Evolutionary conservation across 2,888 invertebrate species (phyloP).

Genomic region (Parascotia fuliginaria): DNA sequence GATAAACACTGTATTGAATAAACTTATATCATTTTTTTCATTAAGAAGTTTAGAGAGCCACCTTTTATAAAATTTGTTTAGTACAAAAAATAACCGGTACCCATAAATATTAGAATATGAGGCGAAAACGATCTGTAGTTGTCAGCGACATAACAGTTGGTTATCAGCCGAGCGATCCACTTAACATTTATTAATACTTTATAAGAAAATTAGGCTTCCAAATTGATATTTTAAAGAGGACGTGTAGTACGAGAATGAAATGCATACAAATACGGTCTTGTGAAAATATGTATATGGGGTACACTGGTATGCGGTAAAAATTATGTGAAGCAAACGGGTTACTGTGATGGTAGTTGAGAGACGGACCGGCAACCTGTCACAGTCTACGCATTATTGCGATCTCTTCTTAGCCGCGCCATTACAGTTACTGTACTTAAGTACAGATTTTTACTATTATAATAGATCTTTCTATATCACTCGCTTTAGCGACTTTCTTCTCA

Average conservation of each 20-base stretch:
- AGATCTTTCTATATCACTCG: no score
- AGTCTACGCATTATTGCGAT: conserved; percentile 39
- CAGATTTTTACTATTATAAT: no score
- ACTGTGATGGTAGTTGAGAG: conserved; percentile 23
- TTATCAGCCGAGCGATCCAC: conserved; percentile 10
- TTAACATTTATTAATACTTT: conserved; percentile 39
- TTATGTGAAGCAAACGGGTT: conserved; percentile 32
- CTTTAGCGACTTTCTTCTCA: no score
- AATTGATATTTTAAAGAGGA: conserved; percentile 30
- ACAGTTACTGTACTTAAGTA: no score
- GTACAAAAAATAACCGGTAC: background rate
- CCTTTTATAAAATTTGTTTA: background rate
- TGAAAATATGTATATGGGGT: conserved; percentile 2
- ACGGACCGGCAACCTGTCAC: conserved; percentile 40
- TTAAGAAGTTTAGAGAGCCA: background rate
- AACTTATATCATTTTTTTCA: background rate
- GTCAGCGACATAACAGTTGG: conserved; percentile 18
- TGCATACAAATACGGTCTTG: conserved; percentile 21
- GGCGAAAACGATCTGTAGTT: conserved; percentile 15
- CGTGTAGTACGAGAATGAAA: conserved; percentile 26
- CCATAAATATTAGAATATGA: conserved; percentile 27
- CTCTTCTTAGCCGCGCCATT: conserved; percentile 1
- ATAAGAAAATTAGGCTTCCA: conserved; percentile 30
- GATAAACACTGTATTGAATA: background rate
- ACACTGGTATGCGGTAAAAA: conserved; percentile 22